phyloP scores from a whole-genome alignment of 2,888 invertebrate genomes.

The Teinopalpus imperialis region DNA sequence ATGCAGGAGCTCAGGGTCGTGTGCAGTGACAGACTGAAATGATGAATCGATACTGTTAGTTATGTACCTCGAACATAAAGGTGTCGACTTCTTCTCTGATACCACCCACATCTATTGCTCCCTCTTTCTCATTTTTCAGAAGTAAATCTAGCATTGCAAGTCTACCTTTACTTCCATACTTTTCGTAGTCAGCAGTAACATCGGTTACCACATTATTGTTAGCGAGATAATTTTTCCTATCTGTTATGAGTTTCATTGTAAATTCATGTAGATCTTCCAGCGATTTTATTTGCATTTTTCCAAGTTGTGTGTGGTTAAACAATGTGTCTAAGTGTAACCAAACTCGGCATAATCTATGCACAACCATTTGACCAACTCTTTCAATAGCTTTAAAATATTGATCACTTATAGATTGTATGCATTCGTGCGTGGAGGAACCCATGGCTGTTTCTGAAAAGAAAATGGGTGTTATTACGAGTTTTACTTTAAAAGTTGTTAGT shows the following conservation, averaged over 20 bases:
- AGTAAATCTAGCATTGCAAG: conserved; percentile 85
- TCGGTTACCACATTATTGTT: conserved; percentile 26
- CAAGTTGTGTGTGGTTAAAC: not conserved
- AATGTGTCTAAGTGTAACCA: not conserved
- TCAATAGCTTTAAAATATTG: not conserved
- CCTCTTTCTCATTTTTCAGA: conserved; percentile 79
- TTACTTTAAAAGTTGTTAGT: too few relatives aligned
- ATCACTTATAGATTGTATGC: not conserved
- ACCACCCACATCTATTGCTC: conserved; percentile 77
- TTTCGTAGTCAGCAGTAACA: conserved; percentile 31
- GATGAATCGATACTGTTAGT: too few relatives aligned
- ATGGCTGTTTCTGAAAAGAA: conserved; percentile 1
- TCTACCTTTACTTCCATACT: conserved; percentile 62
- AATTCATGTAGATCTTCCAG: conserved; percentile 72
- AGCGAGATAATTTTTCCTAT: conserved; percentile 41
- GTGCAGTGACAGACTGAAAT: too few relatives aligned
- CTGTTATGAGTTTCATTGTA: conserved; percentile 73
- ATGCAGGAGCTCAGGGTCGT: too few relatives aligned
- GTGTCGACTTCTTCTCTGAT: too few relatives aligned
- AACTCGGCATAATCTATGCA: not conserved
- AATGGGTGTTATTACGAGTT: too few relatives aligned
- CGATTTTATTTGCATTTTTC: conserved; percentile 33
- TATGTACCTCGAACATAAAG: too few relatives aligned
- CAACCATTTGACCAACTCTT: not conserved
- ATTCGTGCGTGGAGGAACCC: not conserved